Base-by-base conservation (phyloP, 1,140 invertebrate genomes). In the Heliconius nattereri region DNA sequence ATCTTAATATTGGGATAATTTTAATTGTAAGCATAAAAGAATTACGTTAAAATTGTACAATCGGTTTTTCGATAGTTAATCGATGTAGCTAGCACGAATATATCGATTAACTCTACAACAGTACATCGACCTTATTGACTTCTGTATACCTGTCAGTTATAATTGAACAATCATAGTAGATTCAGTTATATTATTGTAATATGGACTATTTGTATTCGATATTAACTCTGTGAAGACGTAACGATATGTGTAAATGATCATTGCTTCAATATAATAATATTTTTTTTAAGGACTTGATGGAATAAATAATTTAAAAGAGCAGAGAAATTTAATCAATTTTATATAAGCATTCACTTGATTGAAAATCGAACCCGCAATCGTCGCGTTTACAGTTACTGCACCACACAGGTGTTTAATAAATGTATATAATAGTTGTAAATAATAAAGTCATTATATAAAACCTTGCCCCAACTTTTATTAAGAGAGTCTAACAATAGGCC, bases 401-500 rank as follows among this genome's bases (percentile, higher is more conserved):
- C 23, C 23, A 60, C 57, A 3, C 8, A n/a, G n/a, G n/a, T n/a
- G n/a, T n/a, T n/a, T n/a, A 32, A 32, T 32, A 32, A 32, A 32
- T 32, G 32, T 32, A 32, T 32, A 32, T 35, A 35, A 35, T 35
- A 35, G 32, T 35, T 35, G 32, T 7, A 35, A 35, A 35, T 23
- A 60, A 60, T 23, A 60, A 60, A 60, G 23, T 60, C 9, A 26
- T 60, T 23, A 23, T 60, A 60, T 60, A 11, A 60, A 60, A 60
- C 57, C 20, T 60, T 60, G 7, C 52, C 52, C 52, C 6, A 60
- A 9, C 9, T n/a, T n/a, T 23, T n/a, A 60, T 60, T 60, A 60
- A 60, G 57, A 60, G 57, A 60, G 57, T 23, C 20, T 60, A 11
- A 60, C 57, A 60, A 60, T 60, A 60, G n/a, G n/a, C 57, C n/a